phyloP scores from a whole-genome alignment of 2,797 vertebrate genomes.

The Labeo calbasu region DNA sequence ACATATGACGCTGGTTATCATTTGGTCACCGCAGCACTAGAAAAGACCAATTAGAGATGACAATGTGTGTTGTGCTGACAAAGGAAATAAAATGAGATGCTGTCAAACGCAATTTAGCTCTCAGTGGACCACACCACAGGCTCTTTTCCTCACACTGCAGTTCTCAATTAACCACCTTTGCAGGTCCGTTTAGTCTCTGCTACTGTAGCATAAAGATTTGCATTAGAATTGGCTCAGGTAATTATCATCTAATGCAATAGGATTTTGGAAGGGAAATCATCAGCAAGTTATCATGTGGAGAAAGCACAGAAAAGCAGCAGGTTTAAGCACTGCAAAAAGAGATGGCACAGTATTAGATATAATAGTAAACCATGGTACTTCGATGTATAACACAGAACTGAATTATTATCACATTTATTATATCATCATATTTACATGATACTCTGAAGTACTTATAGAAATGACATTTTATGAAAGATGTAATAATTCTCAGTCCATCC shows the following conservation, averaged over 20 bases:
- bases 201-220: neutral
- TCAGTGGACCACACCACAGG: neutral
- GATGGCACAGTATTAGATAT: neutral
- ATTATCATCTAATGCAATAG: neutral
- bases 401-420: neutral
- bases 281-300: neutral
- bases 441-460: too few relatives aligned
- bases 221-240: neutral
- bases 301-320: neutral
- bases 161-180: conserved; percentile 36
- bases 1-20: conserved; percentile 1
- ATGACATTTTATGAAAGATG: neutral
- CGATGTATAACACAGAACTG: neutral
- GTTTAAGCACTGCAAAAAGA: neutral
- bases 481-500: neutral
- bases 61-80: conserved; percentile 3
- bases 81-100: conserved; percentile 26
- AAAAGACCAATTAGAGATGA: conserved; percentile 8
- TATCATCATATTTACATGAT: too few relatives aligned
- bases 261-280: neutral
- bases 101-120: conserved; percentile 5
- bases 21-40: neutral
- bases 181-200: neutral
- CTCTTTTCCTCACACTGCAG: neutral
- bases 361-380: neutral